Percentiles rank a stretch among this genome's conserved stretches.
Conservation (phyloP, 2,113 vertebrate species). For the Phasianus colchicus region DNA sequence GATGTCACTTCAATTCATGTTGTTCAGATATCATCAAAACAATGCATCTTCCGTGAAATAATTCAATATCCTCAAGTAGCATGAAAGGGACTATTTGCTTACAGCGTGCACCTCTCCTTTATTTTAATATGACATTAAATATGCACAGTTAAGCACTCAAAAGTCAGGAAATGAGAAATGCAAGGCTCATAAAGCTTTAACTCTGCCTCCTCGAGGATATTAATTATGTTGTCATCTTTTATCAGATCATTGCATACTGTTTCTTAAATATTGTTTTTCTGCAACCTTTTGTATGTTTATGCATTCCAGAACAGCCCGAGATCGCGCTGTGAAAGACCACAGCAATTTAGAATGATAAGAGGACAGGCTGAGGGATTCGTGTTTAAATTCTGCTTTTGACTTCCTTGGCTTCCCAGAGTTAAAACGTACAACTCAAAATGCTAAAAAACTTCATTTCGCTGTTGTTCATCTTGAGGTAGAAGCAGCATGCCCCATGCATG, state of each 20-base stretch:
- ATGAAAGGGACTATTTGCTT: slow-evolving; percentile 48
- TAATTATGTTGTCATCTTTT: slow-evolving; percentile 71
- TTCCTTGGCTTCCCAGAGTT: not conserved
- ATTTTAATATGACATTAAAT: slow-evolving; percentile 70
- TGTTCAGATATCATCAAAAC: slow-evolving; percentile 61
- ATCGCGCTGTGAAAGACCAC: not conserved
- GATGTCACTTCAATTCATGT: slow-evolving; percentile 54
- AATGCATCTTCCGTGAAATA: slow-evolving; percentile 44
- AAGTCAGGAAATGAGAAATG: slow-evolving; percentile 72
- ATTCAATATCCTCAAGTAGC: slow-evolving; percentile 47
- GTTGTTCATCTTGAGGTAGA: not conserved
- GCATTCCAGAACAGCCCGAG: not conserved
- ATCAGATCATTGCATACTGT: slow-evolving; percentile 66
- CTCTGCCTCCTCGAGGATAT: slow-evolving; percentile 69
- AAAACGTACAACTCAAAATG: not conserved
- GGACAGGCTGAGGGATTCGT: not conserved
- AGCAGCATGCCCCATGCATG: not conserved
- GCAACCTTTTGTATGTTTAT: slow-evolving; percentile 12
- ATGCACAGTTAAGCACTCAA: slow-evolving; percentile 72
- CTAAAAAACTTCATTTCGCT: not conserved
- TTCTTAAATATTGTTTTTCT: slow-evolving; percentile 57
- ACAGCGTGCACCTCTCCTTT: slow-evolving; percentile 30
- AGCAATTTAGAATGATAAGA: not conserved
- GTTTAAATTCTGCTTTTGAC: not conserved
- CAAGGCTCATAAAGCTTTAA: slow-evolving; percentile 67